phyloP scores from a whole-genome alignment of 2,888 invertebrate genomes.

The Mylabris sibirica region DNA sequence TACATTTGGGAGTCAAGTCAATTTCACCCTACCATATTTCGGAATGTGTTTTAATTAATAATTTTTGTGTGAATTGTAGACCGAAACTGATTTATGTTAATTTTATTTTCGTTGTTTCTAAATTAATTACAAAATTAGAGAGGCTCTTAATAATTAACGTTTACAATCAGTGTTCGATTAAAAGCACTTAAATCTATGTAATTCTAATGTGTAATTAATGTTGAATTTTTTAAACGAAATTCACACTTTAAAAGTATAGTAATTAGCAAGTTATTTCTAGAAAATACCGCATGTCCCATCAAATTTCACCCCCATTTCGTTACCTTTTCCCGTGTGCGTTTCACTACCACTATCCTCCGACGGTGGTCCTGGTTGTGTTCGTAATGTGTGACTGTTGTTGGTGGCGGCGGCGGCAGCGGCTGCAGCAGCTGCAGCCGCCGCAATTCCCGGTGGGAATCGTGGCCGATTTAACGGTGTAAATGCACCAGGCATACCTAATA shows the following conservation, averaged over 20 bases:
- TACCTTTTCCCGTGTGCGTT: slow-evolving; percentile 61
- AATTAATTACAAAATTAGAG: neutral
- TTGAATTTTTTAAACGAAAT: no score
- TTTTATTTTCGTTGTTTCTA: neutral
- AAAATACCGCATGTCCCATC: neutral
- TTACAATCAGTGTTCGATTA: neutral
- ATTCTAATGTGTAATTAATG: neutral
- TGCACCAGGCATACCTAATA: slow-evolving; percentile 61
- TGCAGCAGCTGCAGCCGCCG: slow-evolving; percentile 20
- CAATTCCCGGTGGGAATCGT: slow-evolving; percentile 56
- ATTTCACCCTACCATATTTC: neutral
- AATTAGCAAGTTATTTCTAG: neutral
- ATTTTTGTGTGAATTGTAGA: neutral
- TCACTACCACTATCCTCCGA: slow-evolving; percentile 62
- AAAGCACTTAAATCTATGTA: neutral
- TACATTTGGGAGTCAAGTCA: neutral
- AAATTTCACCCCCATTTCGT: neutral
- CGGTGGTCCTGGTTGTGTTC: slow-evolving; percentile 60
- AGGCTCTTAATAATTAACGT: neutral
- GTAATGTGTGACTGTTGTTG: slow-evolving; percentile 47
- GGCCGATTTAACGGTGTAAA: slow-evolving; percentile 60
- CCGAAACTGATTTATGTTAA: neutral
- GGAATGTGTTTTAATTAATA: neutral
- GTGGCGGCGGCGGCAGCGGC: neutral
- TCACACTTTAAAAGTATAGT: no score